phyloP scores from a whole-genome alignment of 1,140 invertebrate genomes.

The Heliconius nattereri region DNA sequence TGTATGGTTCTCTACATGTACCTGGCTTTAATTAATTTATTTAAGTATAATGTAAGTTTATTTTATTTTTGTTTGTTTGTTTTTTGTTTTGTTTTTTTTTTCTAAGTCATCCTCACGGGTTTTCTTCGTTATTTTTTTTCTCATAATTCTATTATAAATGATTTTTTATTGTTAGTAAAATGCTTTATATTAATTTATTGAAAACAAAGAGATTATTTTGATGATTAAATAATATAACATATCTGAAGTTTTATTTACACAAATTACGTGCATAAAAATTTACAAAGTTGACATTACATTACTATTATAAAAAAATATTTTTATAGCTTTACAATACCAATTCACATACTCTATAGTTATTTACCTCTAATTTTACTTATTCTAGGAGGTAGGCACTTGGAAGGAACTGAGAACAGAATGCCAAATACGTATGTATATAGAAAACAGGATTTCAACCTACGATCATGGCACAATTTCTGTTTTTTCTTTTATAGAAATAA shows the following conservation, averaged over 20 bases:
- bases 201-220: slow-evolving; percentile 35
- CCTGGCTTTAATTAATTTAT: slow-evolving; percentile 72
- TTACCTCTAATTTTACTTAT: too few relatives aligned
- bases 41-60: slow-evolving; percentile 60
- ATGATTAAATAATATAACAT: slow-evolving; percentile 32
- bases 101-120: slow-evolving; percentile 35
- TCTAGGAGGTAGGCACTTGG: too few relatives aligned
- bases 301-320: too few relatives aligned
- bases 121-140: slow-evolving; percentile 30
- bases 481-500: too few relatives aligned
- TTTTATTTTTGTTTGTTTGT: slow-evolving; percentile 33
- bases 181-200: slow-evolving; percentile 40
- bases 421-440: too few relatives aligned
- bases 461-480: too few relatives aligned
- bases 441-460: too few relatives aligned
- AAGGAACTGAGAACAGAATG: too few relatives aligned
- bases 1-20: slow-evolving; percentile 51
- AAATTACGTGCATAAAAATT: neutral
- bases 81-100: slow-evolving; percentile 35
- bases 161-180: slow-evolving; percentile 32
- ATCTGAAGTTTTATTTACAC: neutral
- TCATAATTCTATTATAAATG: slow-evolving; percentile 1
- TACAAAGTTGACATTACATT: too few relatives aligned
- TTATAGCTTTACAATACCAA: too few relatives aligned
- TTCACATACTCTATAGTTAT: too few relatives aligned